These are phyloP conservation scores for Anolis carolinensis DNA, from an alignment of 2,113 vertebrate species.

Conservation along the genomic window DNA sequence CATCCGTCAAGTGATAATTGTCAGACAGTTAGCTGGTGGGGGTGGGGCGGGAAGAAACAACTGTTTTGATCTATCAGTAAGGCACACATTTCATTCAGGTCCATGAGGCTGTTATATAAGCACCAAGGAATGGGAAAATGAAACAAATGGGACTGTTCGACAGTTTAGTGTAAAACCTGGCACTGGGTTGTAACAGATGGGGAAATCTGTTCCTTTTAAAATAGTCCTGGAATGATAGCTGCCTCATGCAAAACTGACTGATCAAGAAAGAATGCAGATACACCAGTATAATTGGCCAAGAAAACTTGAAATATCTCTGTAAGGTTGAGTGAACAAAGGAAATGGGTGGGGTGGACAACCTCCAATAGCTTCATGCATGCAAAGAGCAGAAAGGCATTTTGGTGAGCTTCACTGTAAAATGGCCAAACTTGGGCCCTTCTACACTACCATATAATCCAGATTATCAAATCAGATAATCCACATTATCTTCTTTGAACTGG, in stretches of 20 bases:
- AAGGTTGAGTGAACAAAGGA: background rate
- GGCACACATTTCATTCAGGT: background rate
- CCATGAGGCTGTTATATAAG: conserved; percentile 5
- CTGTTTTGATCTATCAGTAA: background rate
- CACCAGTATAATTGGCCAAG: background rate
- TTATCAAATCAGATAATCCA: too few relatives aligned
- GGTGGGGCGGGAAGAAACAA: too few relatives aligned
- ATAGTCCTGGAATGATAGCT: background rate
- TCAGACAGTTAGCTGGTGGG: background rate
- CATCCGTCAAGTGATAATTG: background rate
- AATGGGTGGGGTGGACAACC: background rate
- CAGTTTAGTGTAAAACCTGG: background rate
- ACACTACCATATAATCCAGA: too few relatives aligned
- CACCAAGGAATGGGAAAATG: background rate
- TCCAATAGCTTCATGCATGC: background rate
- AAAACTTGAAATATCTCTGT: background rate
- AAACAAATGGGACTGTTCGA: background rate
- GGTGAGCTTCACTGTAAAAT: background rate
- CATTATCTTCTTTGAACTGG: too few relatives aligned
- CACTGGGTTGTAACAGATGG: conserved; percentile 7
- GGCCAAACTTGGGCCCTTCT: background rate
- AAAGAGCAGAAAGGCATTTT: conserved; percentile 1
- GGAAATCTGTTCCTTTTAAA: conserved; percentile 9
- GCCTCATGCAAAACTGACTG: background rate
- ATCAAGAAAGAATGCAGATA: background rate